Percentiles rank a stretch among this genome's conserved stretches.
phyloP scores from a whole-genome alignment of 2,113 vertebrate species.

The Hyaena hyaena region DNA sequence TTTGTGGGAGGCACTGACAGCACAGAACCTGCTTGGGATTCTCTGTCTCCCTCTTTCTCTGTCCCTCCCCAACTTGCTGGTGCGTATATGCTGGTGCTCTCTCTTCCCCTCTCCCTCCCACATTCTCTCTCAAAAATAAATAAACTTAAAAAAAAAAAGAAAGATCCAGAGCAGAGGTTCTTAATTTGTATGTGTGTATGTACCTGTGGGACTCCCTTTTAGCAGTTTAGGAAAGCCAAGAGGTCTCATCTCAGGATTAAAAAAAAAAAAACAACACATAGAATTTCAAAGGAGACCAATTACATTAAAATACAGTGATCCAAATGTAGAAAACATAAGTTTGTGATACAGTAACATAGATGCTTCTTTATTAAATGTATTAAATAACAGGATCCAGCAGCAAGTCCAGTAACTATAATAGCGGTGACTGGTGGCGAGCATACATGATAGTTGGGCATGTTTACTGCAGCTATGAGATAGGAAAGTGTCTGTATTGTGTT shows the following conservation, averaged over 20 bases:
- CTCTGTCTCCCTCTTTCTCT: too few relatives aligned
- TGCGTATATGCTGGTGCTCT: too few relatives aligned
- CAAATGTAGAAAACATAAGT: background rate
- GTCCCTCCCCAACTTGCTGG: too few relatives aligned
- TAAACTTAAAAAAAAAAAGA: background rate
- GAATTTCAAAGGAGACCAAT: background rate
- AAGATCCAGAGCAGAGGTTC: background rate
- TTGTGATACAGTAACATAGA: background rate
- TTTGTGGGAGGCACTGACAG: too few relatives aligned
- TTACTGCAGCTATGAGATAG: background rate
- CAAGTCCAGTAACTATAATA: background rate
- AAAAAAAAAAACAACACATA: background rate
- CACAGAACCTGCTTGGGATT: too few relatives aligned
- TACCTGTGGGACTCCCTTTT: background rate
- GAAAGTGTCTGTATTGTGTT: conserved; percentile 30
- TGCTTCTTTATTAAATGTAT: background rate
- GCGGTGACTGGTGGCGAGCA: background rate
- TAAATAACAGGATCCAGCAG: background rate
- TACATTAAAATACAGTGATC: background rate
- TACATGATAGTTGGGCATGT: background rate
- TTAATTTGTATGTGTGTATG: background rate
- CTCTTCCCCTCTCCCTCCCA: too few relatives aligned
- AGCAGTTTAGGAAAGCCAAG: background rate
- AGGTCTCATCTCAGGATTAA: background rate
- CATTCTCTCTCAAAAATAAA: too few relatives aligned